These are phyloP conservation scores for Cotesia vestalis DNA, from an alignment of 1,140 invertebrate species.

Conservation along the genomic window DNA sequence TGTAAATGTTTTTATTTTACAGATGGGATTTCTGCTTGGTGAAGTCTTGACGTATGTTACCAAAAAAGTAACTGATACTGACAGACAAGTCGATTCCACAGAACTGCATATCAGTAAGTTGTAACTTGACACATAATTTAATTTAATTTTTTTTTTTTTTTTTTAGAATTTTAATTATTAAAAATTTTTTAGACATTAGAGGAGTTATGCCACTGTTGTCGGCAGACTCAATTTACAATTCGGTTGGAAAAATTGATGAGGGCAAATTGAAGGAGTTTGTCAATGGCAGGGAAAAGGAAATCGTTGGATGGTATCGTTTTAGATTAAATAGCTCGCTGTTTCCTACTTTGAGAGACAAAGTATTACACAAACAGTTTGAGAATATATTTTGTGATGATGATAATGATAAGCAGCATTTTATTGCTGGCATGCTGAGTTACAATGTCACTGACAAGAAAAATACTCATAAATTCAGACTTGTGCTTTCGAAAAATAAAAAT, in stretches of 20 bases:
- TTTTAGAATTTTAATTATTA: background rate
- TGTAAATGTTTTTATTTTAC: constrained; percentile 43
- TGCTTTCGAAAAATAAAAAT: constrained; percentile 52
- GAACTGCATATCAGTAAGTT: constrained; percentile 69
- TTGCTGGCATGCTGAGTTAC: constrained; percentile 69
- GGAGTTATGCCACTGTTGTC: constrained; percentile 68
- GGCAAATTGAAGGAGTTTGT: constrained; percentile 66
- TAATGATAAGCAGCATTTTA: constrained; percentile 53
- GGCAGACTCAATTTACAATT: constrained; percentile 66
- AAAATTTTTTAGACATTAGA: constrained; percentile 62
- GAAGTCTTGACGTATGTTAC: constrained; percentile 69
- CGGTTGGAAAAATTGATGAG: constrained; percentile 67
- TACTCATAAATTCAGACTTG: constrained; percentile 70
- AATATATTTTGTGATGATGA: constrained; percentile 59
- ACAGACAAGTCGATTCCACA: constrained; percentile 68
- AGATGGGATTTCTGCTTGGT: constrained; percentile 75
- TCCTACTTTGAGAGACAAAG: constrained; percentile 68
- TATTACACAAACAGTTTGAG: constrained; percentile 69
- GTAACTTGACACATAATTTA: background rate
- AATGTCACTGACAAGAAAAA: constrained; percentile 58
- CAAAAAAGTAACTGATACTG: constrained; percentile 73
- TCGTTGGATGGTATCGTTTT: constrained; percentile 74
- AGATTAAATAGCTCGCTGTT: constrained; percentile 64
- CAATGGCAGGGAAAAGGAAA: constrained; percentile 63
- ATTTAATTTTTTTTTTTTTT: background rate